A percentile compares a stretch with the other conserved stretches of the same genome.
Evolutionary conservation across 2,113 vertebrate genomes (phyloP).

Genomic region (Pachycephala philippinensis): DNA sequence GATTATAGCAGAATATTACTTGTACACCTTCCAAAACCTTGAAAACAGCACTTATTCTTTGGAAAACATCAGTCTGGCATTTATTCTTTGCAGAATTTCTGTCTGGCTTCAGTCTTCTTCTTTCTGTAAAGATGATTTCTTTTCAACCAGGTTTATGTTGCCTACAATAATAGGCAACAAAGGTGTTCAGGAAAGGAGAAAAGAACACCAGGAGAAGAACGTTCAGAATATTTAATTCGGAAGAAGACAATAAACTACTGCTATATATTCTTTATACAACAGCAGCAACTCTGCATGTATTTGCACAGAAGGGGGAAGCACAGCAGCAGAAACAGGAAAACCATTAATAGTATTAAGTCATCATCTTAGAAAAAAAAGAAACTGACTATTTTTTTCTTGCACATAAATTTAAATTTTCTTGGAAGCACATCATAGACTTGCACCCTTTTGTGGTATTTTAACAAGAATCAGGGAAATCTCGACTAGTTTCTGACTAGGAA

Average conservation of each 20-base stretch:
- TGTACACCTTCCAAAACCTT: not conserved
- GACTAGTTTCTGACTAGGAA: not conserved
- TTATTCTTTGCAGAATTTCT: not conserved
- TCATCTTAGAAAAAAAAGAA: not conserved
- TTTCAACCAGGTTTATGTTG: not conserved
- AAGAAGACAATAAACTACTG: not conserved
- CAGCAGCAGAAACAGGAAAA: not conserved
- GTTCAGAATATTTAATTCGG: not conserved
- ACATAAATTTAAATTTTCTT: not conserved
- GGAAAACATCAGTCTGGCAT: not conserved
- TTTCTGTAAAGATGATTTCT: not conserved
- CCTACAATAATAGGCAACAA: not conserved
- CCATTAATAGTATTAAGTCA: not conserved
- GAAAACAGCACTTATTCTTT: not conserved
- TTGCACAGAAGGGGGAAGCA: not conserved
- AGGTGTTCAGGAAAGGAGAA: not conserved
- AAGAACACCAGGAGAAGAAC: not conserved
- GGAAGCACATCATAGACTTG: not conserved
- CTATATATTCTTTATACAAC: not conserved
- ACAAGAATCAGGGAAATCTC: not conserved
- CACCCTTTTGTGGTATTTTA: not conserved
- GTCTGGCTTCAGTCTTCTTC: not conserved
- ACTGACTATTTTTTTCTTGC: not conserved
- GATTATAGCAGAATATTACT: not conserved
- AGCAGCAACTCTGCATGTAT: not conserved